Percentiles rank a stretch among this genome's conserved stretches.
phyloP scores from a whole-genome alignment of 2,797 vertebrate genomes.

The Carduelis carduelis region DNA sequence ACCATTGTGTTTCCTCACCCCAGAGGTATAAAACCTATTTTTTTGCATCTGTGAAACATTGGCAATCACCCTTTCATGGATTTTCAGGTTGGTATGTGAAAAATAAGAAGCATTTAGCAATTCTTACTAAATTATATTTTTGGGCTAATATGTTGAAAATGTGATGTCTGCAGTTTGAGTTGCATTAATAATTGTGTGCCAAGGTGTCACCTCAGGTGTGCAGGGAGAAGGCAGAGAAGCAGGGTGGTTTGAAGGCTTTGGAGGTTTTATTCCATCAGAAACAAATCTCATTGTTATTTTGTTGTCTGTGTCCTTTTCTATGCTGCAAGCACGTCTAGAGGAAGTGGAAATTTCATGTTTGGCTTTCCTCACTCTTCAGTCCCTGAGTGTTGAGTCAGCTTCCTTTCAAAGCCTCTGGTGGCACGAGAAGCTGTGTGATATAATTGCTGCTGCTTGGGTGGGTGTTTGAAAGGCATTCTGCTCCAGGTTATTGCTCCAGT shows the following conservation, averaged over 20 bases:
- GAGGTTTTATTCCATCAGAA: neutral
- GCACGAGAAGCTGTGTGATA: neutral
- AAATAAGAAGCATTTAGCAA: neutral
- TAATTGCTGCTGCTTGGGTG: neutral
- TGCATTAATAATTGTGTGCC: no score
- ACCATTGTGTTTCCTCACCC: neutral
- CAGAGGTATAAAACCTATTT: neutral
- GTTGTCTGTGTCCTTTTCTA: neutral
- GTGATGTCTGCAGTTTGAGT: neutral
- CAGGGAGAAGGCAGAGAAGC: neutral
- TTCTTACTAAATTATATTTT: neutral
- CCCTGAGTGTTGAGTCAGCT: neutral
- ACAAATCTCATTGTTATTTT: neutral
- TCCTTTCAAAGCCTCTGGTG: neutral
- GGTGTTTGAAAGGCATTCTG: neutral
- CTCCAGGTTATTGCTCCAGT: neutral
- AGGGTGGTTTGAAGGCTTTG: neutral
- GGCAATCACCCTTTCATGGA: rapidly evolving
- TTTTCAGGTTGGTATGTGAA: neutral
- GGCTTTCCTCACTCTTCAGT: neutral
- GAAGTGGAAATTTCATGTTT: conserved; percentile 13
- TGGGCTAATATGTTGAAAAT: neutral
- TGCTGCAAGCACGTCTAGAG: neutral
- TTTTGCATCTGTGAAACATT: neutral
- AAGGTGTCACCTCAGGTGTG: neutral